phyloP scores from a whole-genome alignment of 37 sponge, comb jelly and placozoan genomes.

The Oopsacas minuta region DNA sequence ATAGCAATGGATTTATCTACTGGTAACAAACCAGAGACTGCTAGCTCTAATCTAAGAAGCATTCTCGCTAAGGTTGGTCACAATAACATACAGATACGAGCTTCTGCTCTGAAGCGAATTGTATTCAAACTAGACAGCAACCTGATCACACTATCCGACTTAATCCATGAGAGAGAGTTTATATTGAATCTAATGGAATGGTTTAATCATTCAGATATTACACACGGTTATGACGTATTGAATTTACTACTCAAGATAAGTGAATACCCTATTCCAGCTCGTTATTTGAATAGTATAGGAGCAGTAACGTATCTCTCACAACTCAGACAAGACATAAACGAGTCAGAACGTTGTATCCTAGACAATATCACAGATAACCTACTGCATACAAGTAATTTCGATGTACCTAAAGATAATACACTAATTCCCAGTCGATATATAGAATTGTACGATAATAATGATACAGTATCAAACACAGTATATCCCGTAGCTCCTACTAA shows the following conservation, averaged over 20 bases:
- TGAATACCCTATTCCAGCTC: not conserved
- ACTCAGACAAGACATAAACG: not conserved
- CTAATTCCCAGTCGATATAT: not conserved
- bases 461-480: not conserved
- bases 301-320: not conserved
- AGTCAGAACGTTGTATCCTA: not conserved
- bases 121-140: not conserved
- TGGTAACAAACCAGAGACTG: not conserved
- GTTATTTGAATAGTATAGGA: not conserved
- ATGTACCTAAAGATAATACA: not conserved
- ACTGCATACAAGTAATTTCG: not conserved
- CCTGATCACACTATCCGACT: not conserved
- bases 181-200: slow-evolving; percentile 4
- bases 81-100: not conserved
- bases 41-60: not conserved
- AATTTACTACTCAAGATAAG: not conserved
- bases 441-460: not conserved
- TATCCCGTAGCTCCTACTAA: not conserved
- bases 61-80: slow-evolving; percentile 3
- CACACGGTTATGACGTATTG: not conserved
- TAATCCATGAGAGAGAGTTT: not conserved
- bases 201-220: not conserved
- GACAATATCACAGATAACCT: not conserved
- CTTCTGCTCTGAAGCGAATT: not conserved
- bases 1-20: too few species aligned